Percentiles rank a stretch among this genome's conserved stretches.
Evolutionary conservation across 64 coral and sea anemone genomes (phyloP).

Genomic region (Actinia equina): DNA sequence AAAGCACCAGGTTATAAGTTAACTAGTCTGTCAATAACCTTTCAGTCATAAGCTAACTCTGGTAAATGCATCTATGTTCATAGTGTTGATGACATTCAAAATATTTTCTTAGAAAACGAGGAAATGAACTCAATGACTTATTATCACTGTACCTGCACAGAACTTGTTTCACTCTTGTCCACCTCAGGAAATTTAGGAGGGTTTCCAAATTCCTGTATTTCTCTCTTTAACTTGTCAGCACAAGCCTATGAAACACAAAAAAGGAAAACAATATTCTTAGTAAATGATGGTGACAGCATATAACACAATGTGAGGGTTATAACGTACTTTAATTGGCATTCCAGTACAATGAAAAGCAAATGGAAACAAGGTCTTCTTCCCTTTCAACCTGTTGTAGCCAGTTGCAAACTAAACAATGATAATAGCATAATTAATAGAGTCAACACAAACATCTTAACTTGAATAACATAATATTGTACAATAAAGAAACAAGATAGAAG

Average conservation of each 20-base stretch:
- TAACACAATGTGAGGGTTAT: not conserved
- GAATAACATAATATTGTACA: not conserved
- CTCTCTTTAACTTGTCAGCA: constrained; percentile 84
- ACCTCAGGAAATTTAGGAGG: constrained; percentile 70
- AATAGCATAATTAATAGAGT: not conserved
- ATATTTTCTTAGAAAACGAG: no score
- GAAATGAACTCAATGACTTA: not conserved
- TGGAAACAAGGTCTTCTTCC: constrained; percentile 72
- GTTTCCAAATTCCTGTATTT: constrained; percentile 73
- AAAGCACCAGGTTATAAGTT: no score
- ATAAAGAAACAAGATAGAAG: not conserved
- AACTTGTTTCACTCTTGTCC: constrained; percentile 38
- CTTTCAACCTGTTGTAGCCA: constrained; percentile 74
- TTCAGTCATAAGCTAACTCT: no score
- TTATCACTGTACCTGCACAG: not conserved
- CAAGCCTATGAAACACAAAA: constrained; percentile 46
- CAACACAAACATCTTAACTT: not conserved
- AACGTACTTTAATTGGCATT: constrained; percentile 87
- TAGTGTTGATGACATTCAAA: no score
- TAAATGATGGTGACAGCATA: no score
- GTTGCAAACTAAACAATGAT: constrained; percentile 67
- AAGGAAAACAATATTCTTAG: not conserved
- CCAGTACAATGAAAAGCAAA: constrained; percentile 92
- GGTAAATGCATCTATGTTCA: not conserved
- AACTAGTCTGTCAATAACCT: no score